phyloP scores from a whole-genome alignment of 1,140 invertebrate genomes.

The Saccostrea echinata region DNA sequence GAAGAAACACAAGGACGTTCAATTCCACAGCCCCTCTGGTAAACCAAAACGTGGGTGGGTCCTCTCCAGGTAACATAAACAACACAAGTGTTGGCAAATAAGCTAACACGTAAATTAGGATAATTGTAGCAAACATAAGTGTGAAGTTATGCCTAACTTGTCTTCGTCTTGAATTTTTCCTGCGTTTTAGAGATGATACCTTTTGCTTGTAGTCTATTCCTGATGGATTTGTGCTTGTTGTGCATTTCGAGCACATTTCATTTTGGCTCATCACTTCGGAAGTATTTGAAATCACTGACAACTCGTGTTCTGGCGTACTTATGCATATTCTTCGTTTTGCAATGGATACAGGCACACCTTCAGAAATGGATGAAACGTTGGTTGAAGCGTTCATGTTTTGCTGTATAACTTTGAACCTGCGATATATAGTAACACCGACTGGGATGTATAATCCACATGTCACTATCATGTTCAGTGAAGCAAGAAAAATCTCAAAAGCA shows the following conservation, averaged over 20 bases:
- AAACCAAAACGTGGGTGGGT: neutral
- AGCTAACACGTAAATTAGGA: neutral
- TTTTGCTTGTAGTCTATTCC: neutral
- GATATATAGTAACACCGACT: neutral
- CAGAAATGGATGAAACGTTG: neutral
- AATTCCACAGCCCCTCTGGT: neutral
- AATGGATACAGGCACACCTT: no score
- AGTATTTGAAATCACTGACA: neutral
- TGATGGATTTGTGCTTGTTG: neutral
- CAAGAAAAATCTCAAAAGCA: neutral
- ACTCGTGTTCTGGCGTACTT: neutral
- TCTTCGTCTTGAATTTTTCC: neutral
- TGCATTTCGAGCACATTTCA: neutral
- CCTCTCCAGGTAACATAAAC: neutral
- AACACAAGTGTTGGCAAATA: neutral
- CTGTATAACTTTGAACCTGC: neutral
- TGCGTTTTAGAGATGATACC: neutral
- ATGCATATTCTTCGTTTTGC: neutral
- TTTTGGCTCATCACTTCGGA: neutral
- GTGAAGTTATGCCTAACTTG: neutral
- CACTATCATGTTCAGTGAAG: neutral
- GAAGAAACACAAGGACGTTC: neutral
- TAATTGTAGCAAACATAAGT: constrained; percentile 18
- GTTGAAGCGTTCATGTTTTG: neutral
- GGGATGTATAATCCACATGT: constrained; percentile 2